Evolutionary conservation across 1,140 invertebrate genomes (phyloP), one percentile per base, ranked within the genome.

Genomic region (Lepidotrigona ventralis): DNA sequence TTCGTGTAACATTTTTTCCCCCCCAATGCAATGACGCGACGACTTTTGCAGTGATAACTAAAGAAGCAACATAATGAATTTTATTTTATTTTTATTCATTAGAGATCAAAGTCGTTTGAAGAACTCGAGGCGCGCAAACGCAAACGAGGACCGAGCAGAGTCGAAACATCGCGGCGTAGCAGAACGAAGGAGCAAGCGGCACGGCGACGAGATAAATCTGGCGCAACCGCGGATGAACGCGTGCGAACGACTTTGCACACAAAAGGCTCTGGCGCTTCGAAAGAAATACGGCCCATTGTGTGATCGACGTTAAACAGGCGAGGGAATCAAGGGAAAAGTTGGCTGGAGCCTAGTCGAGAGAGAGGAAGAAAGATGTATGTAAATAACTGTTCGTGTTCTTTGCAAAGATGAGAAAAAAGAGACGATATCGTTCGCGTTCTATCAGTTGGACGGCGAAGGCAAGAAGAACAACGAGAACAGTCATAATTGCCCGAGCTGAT

Each of bases 381-480:
- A 29, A 78, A 78, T 54, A 33, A 15, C 29, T n/a, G 23, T 17
- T 39, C 19, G 19, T 0, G 71, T 66, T 75, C 58, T 17, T 80
- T 72, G 26, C 19, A 8, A 21, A 21, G 11, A 60, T 11, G 11
- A 53, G 51, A 53, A 2, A 33, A 63, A 56, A 56, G 23, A 29
- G n/a, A 5, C 39, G 39, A 39, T 39, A 72, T 12, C 53, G 79
- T 81, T 75, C 26, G 46, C 71, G 29, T 75, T 66, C 71, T 75
- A 75, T 75, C 71, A 53, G 19, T n/a, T n/a, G n/a, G n/a, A n/a
- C n/a, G n/a, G n/a, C n/a, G n/a, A n/a, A n/a, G n/a, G n/a, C n/a
- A 39, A 51, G 66, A 78, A 63, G 54, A 83, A 78, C 78, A 71
- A 83, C 74, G 64, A 77, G 81, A 74, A 70, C 73, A 54, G 72